Evolutionary conservation across 2,888 invertebrate species (phyloP).

Genomic region (Camptogramma bilineatum): DNA sequence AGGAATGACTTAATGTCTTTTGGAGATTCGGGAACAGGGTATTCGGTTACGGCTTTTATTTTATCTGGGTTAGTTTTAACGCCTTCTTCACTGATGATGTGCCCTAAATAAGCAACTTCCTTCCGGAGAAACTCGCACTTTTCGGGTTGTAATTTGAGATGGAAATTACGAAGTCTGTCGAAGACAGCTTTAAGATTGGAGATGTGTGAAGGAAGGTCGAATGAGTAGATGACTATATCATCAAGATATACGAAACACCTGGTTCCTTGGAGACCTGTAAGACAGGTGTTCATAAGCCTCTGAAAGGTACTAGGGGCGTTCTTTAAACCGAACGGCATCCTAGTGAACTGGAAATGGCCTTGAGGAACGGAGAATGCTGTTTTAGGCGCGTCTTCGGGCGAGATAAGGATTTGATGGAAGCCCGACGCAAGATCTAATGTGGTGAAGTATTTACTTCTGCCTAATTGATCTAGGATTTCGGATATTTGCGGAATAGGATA

Average conservation of each 20-base stretch:
- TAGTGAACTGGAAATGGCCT: neutral
- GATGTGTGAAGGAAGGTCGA: neutral
- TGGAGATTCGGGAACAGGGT: slow-evolving; percentile 31
- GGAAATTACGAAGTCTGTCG: slow-evolving; percentile 2
- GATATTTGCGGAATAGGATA: neutral
- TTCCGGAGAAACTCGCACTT: slow-evolving; percentile 11
- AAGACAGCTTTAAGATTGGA: slow-evolving; percentile 3
- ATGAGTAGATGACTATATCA: slow-evolving; percentile 1
- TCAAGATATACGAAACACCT: neutral
- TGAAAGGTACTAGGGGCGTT: slow-evolving; percentile 1
- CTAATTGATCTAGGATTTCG: neutral
- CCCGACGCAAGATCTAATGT: too few relatives aligned
- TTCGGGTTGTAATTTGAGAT: slow-evolving; percentile 12
- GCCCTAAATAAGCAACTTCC: slow-evolving; percentile 24
- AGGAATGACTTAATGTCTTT: neutral
- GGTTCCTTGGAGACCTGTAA: neutral
- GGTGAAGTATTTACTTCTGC: too few relatives aligned
- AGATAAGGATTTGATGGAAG: too few relatives aligned
- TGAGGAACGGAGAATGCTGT: neutral
- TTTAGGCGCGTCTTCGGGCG: too few relatives aligned
- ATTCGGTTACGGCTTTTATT: slow-evolving; percentile 36
- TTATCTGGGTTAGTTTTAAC: slow-evolving; percentile 45
- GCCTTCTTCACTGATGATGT: slow-evolving; percentile 39
- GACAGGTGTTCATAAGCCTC: neutral
- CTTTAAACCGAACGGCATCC: neutral